These are phyloP conservation scores for Siderastrea radians DNA, from an alignment of 92 coral and sea anemone species.

Conservation along the genomic window DNA sequence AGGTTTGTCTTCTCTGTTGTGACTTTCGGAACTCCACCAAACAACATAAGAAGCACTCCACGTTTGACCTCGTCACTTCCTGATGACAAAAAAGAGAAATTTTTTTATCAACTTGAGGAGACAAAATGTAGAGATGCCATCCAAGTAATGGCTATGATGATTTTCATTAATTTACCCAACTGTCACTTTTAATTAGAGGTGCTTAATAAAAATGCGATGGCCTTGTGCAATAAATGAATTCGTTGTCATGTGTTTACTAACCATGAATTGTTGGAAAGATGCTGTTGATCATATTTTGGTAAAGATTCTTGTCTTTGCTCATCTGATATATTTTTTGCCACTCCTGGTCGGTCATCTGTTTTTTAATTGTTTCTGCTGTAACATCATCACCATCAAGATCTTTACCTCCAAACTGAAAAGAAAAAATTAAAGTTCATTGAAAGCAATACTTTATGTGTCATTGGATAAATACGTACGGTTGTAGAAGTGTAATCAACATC, in stretches of 20 bases:
- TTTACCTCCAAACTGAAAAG: conserved; percentile 95
- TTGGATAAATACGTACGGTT: neutral
- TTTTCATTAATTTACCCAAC: too few species aligned
- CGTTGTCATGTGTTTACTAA: conserved; percentile 28
- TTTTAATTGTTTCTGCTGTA: conserved; percentile 96
- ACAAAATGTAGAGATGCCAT: neutral
- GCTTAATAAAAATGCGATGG: too few species aligned
- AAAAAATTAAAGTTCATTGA: neutral
- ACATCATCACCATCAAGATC: conserved; percentile 96
- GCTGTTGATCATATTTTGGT: conserved; percentile 94
- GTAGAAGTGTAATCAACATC: too few species aligned
- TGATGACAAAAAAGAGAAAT: neutral
- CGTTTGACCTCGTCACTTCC: conserved; percentile 99
- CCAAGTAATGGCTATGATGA: too few species aligned
- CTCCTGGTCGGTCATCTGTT: conserved; percentile 99
- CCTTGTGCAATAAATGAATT: neutral
- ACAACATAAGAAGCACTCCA: conserved; percentile 96
- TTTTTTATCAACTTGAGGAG: neutral
- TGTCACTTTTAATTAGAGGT: too few species aligned
- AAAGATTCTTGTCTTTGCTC: conserved; percentile 96
- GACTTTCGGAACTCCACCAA: conserved; percentile 98
- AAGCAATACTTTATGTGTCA: too few species aligned
- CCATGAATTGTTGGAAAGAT: conserved; percentile 99
- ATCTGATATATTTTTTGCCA: conserved; percentile 98
- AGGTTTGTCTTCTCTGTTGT: conserved; percentile 94